Base-by-base conservation (phyloP, 2,797 vertebrate species). In the Hypotaenidia philippensis region DNA sequence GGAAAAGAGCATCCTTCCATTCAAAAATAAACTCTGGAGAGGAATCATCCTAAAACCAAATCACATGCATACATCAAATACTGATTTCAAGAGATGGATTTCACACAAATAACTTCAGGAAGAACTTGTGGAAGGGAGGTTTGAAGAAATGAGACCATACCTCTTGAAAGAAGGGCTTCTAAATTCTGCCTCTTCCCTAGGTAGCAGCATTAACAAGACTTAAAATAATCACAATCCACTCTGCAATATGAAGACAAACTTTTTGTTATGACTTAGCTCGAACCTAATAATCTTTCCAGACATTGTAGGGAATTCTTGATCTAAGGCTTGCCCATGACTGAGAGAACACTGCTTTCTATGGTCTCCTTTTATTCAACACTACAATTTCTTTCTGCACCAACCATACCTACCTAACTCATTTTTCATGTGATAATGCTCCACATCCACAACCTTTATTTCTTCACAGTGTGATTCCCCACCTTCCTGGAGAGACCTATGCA, bases 31-130 rank as follows among this genome's bases (percentile, higher is more conserved):
- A 40, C 77, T 79, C 79, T 69, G 90, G 22, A 90, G 63, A 89
- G 57, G 79, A 96, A 74, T 93, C 96, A 96, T 94, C 97, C 98
- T 98, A 96, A 92, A 97, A 96, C 6, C 94, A 97, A 97, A 97
- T 3, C 92, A 93, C 20, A 93, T 14, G 23, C 26, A 38, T 17
- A 83, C 3, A 3, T 89, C 74, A 96, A 61, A 65, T 6, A 84
- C 19, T 44, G 89, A 76, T 84, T 96, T 79, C 40, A 79, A 77
- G 45, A 91, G 9, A 41, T 2, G 3, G 2, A 38, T 68, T 69
- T 69, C 82, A 88, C 5, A 69, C 38, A 89, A 94, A 81, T 41
- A 70, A 93, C 38, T 29, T 89, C n/a, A 91, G 78, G 83, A 76
- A 53, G 45, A 93, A 65, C 57, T 63, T 79, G 5, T 14, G 31